These are phyloP conservation scores for Mirounga angustirostris DNA, from an alignment of 2,113 vertebrate genomes.

Conservation along the genomic window DNA sequence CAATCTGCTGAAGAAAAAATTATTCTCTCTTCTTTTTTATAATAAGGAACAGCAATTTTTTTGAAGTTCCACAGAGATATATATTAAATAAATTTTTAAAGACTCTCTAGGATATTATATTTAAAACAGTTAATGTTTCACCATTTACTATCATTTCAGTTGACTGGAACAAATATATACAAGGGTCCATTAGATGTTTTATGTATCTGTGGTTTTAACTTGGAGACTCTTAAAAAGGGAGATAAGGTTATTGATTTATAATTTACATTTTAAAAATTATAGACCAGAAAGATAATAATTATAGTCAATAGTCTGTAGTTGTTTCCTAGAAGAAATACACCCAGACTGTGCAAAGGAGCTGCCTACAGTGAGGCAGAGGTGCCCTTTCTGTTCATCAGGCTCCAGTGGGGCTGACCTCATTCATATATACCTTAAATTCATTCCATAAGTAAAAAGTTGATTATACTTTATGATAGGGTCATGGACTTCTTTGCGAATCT, in stretches of 20 bases:
- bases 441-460: not conserved
- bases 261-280: not conserved
- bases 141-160: constrained; percentile 16
- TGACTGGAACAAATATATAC: not conserved
- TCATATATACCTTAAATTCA: not conserved
- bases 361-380: not conserved
- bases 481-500: not conserved
- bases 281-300: not conserved
- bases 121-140: constrained; percentile 19
- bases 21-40: constrained; percentile 8
- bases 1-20: not conserved
- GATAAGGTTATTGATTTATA: constrained; percentile 17
- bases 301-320: not conserved
- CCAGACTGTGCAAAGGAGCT: not conserved
- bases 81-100: not conserved
- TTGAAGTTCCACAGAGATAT: not conserved
- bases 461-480: not conserved
- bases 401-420: not conserved
- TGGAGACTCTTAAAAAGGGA: not conserved
- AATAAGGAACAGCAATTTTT: not conserved
- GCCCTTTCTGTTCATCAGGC: not conserved
- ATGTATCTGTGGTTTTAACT: constrained; percentile 8
- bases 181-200: not conserved
- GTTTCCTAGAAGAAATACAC: not conserved
- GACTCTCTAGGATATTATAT: not conserved